Evolutionary conservation across 2,888 invertebrate genomes (phyloP), one percentile per base, ranked within the genome.

Genomic region (Phengaris alcon): DNA sequence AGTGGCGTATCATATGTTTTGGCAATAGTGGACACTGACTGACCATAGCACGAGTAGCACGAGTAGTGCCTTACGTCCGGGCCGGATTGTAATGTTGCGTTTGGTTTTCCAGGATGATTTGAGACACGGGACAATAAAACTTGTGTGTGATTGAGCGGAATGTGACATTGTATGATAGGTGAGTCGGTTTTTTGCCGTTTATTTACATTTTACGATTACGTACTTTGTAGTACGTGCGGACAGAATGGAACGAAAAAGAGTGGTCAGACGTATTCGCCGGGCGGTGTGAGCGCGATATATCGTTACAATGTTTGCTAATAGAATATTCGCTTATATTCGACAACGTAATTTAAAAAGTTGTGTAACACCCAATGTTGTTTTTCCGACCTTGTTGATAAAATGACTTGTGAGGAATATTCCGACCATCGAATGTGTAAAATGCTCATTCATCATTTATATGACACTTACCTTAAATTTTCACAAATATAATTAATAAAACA

Each of bases 141-240:
- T 90, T 86, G 85, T 88, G 87, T 89, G 89, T 89, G 90, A 91
- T 91, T 93, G 90, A 93, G 90, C 93, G 93, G 93, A 93, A 93
- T 93, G 93, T 93, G 93, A 93, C 93, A 93, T 93, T 90, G 92
- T 89, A 93, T 91, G 90, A 91, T 90, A 93, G 93, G 93, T 93
- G 82, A 90, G 93, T 89, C 80, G 75, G 80, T 79, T 84, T 85
- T 87, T 85, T 87, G 85, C 83, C 81, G 89, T 93, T 91, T 92
- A 92, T 92, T 92, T 93, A 92, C 91, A 89, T 92, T 88, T 84
- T 83, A 85, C 82, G 82, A 83, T 83, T 83, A n/a, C 84, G 86
- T 84, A 82, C 83, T 83, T 84, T 84, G 80, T 84, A 85, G 82
- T 84, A 86, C 85, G 88, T 84, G 84, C 83, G 82, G 83, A 87